Evolutionary conservation across 2,113 vertebrate genomes (phyloP).

Genomic region (Corvus hawaiiensis): DNA sequence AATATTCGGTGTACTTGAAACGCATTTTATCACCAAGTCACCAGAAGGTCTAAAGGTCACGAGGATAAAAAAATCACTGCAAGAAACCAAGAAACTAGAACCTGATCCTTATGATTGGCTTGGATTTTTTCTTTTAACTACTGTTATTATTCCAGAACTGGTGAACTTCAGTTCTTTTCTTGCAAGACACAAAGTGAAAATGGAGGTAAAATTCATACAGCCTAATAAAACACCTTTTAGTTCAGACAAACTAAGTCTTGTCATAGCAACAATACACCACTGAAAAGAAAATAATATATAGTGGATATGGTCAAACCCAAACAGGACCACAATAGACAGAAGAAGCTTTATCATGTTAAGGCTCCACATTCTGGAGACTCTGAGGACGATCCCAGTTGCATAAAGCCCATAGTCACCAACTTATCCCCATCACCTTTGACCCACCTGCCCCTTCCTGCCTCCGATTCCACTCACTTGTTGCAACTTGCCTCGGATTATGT

Average conservation of each 20-base stretch:
- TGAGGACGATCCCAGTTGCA: neutral
- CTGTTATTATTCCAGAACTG: neutral
- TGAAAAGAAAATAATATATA: neutral
- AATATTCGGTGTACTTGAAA: neutral
- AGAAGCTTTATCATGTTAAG: neutral
- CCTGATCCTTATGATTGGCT: neutral
- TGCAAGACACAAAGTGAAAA: neutral
- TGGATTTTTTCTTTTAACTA: neutral
- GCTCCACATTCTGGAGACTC: neutral
- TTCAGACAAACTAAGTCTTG: neutral
- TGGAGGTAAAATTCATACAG: neutral
- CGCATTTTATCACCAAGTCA: constrained; percentile 8
- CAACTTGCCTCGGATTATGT: neutral
- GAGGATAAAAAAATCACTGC: neutral
- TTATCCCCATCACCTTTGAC: neutral
- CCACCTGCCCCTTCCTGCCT: neutral
- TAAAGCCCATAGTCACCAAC: neutral
- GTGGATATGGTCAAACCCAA: neutral
- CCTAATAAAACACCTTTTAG: neutral
- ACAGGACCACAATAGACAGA: neutral
- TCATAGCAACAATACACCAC: neutral
- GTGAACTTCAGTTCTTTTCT: neutral
- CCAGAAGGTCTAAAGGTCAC: neutral
- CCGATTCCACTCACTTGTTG: neutral
- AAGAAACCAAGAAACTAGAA: neutral